Evolutionary conservation across 2,797 vertebrate species (phyloP), one percentile per base, ranked within the genome.

Genomic region (Liparis tanakae): DNA sequence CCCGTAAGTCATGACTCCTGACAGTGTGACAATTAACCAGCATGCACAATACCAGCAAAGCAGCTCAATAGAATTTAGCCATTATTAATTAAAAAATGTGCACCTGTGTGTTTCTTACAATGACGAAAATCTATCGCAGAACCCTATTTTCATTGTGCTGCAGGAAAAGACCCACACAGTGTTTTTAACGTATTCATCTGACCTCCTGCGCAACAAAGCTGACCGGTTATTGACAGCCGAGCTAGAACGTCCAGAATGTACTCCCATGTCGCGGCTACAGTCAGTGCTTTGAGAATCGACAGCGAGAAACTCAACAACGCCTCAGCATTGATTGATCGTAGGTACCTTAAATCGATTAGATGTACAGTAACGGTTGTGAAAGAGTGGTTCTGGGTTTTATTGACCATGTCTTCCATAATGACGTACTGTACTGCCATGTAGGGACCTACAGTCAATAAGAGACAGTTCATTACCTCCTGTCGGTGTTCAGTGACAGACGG

Each of bases 381-480:
- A 46, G 41, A 13, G 17, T 33, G 44, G 20, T 44, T 41, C 41
- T 46, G 25, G 25, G 25, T 30, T 30, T 30, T 62, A 59, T 63
- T 60, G 67, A 25, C 22, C 36, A 59, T 54, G 13, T 62, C 14
- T 36, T 69, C 22, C 3, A 56, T 46, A 74, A 59, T 58, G 4
- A 61, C 7, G 0, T 25, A 43, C 12, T 62, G 34, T 14, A 54
- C 56, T 36, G 10, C 22, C 64, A 33, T 41, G 53, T 48, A 34
- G 46, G 2, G 36, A 14, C 25, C 69, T 20, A 62, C 9, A 74
- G 46, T 5, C 33, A 43, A 39, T 65, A 60, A 79, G n/a, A 70
- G 61, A 70, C 67, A 82, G 58, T 10, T 74, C 69, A 59, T 74
- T 67, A 72, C 74, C 66, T 64, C 53, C 66, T 4, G 50, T 59